Percentiles rank a stretch among this genome's conserved stretches.
Evolutionary conservation across 1,140 invertebrate genomes (phyloP).

Genomic region (Pachypeltis micranthus): DNA sequence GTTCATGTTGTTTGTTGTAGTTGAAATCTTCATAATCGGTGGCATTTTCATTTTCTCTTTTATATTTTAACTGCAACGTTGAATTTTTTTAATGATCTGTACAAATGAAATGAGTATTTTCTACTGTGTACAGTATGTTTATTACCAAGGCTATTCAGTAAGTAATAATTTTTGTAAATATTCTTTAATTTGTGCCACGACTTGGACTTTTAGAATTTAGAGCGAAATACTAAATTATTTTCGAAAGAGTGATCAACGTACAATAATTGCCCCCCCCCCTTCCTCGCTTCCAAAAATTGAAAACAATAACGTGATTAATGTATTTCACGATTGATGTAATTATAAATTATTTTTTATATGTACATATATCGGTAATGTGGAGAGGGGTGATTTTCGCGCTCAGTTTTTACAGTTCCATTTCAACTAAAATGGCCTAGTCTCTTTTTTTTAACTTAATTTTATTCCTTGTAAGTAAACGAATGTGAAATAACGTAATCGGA

Average conservation of each 20-base stretch:
- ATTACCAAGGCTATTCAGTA: no score
- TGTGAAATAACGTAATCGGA: background rate
- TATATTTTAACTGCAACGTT: background rate
- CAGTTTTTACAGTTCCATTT: background rate
- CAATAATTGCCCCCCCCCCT: background rate
- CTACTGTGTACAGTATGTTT: background rate
- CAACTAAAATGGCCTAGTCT: slow-evolving; percentile 4
- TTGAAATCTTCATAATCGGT: background rate
- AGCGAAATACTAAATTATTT: background rate
- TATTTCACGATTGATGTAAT: background rate
- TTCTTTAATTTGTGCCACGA: background rate
- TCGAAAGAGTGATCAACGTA: slow-evolving; percentile 4
- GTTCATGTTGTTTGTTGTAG: slow-evolving; percentile 9
- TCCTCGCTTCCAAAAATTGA: background rate
- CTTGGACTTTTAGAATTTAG: background rate
- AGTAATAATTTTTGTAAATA: slow-evolving; percentile 3
- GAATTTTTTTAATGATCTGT: background rate
- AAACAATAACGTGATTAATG: background rate
- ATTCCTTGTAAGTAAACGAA: background rate
- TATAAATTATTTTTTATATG: slow-evolving; percentile 8
- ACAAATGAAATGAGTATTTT: background rate
- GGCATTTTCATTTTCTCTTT: background rate
- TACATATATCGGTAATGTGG: background rate
- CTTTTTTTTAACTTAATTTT: background rate
- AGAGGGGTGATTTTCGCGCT: background rate